These are phyloP conservation scores for Sternarchorhynchus goeldii DNA, from an alignment of 2,797 vertebrate genomes.

Conservation along the genomic window DNA sequence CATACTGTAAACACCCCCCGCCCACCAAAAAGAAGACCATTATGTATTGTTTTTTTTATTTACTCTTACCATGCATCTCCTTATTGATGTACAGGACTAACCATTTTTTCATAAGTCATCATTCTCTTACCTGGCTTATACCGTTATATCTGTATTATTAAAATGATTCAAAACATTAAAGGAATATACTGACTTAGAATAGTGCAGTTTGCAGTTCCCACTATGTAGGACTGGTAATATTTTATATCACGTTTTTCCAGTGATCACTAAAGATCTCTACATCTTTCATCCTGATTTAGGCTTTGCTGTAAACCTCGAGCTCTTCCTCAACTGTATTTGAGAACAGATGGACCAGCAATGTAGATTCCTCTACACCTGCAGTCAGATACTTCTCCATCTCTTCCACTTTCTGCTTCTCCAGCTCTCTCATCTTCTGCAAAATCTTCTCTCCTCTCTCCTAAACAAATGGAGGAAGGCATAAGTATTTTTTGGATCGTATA, in stretches of 20 bases:
- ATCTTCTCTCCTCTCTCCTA: slow-evolving; percentile 82
- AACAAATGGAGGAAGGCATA: slow-evolving; percentile 39
- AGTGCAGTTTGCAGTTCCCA: background rate
- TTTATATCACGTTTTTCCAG: background rate
- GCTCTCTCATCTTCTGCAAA: slow-evolving; percentile 72
- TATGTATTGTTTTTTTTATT: background rate
- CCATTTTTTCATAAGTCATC: background rate
- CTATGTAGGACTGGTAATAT: background rate
- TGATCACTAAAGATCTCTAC: background rate
- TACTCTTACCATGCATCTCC: background rate
- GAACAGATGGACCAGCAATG: slow-evolving; percentile 79
- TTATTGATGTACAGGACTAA: background rate
- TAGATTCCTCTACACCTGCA: slow-evolving; percentile 66
- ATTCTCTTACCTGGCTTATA: background rate
- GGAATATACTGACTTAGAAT: background rate
- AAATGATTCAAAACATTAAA: background rate
- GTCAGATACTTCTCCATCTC: slow-evolving; percentile 82
- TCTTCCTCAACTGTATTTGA: slow-evolving; percentile 79
- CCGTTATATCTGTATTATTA: background rate
- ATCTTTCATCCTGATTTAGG: slow-evolving; percentile 44
- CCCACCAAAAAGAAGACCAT: background rate
- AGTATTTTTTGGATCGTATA: no score
- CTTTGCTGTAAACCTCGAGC: slow-evolving; percentile 77
- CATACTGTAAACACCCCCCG: no score
- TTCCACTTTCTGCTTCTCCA: slow-evolving; percentile 82